Evolutionary conservation across 35 echinoderm and acorn worm genomes (phyloP).

Genomic region (Apostichopus japonicus): DNA sequence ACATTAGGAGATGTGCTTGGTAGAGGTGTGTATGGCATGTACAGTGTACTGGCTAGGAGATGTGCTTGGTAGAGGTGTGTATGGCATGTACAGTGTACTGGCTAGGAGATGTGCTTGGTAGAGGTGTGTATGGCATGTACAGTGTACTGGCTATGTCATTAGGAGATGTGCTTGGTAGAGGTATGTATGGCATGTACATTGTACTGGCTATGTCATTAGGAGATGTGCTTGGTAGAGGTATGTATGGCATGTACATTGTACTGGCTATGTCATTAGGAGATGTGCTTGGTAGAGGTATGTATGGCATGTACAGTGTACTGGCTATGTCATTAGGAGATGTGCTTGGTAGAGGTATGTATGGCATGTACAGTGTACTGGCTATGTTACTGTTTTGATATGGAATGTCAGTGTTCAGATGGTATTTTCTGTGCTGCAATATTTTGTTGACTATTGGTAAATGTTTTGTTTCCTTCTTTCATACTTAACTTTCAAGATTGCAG

Average conservation of each 20-base stretch:
- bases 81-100: neutral
- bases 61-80: neutral
- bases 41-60: neutral
- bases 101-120: neutral
- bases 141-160: neutral
- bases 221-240: constrained; percentile 71
- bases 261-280: constrained; percentile 72
- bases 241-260: too few species aligned
- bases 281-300: constrained; percentile 66
- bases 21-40: constrained; percentile 34
- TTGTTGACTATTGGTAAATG: too few species aligned
- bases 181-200: constrained; percentile 5
- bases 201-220: too few species aligned
- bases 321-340: constrained; percentile 70
- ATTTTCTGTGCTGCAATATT: too few species aligned
- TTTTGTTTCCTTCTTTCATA: too few species aligned
- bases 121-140: too few species aligned
- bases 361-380: too few species aligned
- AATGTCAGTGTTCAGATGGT: too few species aligned
- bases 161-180: constrained; percentile 70
- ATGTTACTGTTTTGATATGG: too few species aligned
- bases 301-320: too few species aligned
- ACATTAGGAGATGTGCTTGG: constrained; percentile 70
- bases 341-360: constrained; percentile 59
- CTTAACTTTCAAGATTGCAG: too few species aligned